Evolutionary conservation across 1,140 invertebrate genomes (phyloP).

Genomic region (Drosophila ambigua): DNA sequence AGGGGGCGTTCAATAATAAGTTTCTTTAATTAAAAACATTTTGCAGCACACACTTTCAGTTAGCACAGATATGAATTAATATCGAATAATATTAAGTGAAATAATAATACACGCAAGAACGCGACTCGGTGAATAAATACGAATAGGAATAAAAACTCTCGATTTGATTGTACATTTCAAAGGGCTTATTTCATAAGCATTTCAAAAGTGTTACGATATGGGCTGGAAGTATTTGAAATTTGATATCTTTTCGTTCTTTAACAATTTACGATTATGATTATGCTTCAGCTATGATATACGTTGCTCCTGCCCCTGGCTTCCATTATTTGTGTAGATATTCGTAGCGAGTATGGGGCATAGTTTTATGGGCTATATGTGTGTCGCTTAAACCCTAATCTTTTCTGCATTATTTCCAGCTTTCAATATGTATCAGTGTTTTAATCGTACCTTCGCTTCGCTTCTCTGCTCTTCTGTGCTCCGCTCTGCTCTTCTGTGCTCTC

Average conservation of each 20-base stretch:
- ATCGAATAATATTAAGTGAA: constrained; percentile 58
- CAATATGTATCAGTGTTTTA: constrained; percentile 63
- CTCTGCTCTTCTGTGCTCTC: too few relatives aligned
- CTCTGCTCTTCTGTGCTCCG: too few relatives aligned
- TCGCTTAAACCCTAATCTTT: constrained; percentile 62
- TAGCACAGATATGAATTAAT: constrained; percentile 66
- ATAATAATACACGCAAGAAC: constrained; percentile 54
- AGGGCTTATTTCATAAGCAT: constrained; percentile 51
- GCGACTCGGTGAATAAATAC: constrained; percentile 48
- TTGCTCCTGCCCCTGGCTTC: constrained; percentile 8
- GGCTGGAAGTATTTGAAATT: constrained; percentile 22
- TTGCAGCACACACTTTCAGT: constrained; percentile 78
- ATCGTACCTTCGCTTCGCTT: constrained; percentile 16
- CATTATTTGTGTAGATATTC: constrained; percentile 49
- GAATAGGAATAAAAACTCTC: constrained; percentile 38
- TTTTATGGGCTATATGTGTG: neutral
- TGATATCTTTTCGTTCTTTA: constrained; percentile 12
- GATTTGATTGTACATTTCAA: constrained; percentile 34
- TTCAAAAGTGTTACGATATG: constrained; percentile 35
- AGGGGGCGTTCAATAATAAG: constrained; percentile 51
- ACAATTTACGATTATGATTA: constrained; percentile 60
- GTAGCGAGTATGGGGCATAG: constrained; percentile 2
- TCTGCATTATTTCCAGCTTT: constrained; percentile 79
- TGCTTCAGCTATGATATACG: constrained; percentile 58
- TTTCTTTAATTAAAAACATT: constrained; percentile 73